Conservation (phyloP, 1,140 invertebrate genomes). For the Babylonia areolata region DNA sequence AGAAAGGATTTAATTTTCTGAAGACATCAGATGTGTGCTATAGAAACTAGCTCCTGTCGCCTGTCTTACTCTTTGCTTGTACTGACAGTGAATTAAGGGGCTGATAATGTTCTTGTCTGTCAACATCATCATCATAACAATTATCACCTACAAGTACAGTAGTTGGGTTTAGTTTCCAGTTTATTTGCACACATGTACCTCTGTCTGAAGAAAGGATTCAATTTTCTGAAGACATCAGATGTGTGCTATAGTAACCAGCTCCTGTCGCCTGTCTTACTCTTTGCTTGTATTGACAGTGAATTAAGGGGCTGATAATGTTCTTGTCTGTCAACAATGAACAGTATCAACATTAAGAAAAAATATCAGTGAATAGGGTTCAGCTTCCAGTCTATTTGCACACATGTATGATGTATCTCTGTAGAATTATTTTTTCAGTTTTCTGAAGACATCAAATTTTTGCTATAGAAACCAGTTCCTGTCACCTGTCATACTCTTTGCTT, state of each 20-base stretch:
- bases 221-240: constrained; percentile 11
- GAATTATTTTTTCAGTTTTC: neutral
- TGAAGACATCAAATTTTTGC: constrained; percentile 12
- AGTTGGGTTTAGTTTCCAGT: too few species aligned
- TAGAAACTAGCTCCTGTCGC: too few species aligned
- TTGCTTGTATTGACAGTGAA: neutral
- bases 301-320: constrained; percentile 20
- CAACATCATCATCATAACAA: too few species aligned
- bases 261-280: constrained; percentile 1
- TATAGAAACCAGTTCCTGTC: neutral
- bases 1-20: neutral
- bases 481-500: neutral
- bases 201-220: neutral
- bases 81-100: too few species aligned
- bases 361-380: too few species aligned
- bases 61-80: too few species aligned
- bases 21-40: too few species aligned
- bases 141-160: too few species aligned
- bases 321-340: too few species aligned
- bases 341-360: too few species aligned
- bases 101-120: too few species aligned
- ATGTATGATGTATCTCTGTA: too few species aligned
- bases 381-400: neutral
- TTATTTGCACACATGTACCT: neutral
- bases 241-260: neutral